Conservation (phyloP, 2,113 vertebrate genomes). For the Pomatostomus ruficeps region DNA sequence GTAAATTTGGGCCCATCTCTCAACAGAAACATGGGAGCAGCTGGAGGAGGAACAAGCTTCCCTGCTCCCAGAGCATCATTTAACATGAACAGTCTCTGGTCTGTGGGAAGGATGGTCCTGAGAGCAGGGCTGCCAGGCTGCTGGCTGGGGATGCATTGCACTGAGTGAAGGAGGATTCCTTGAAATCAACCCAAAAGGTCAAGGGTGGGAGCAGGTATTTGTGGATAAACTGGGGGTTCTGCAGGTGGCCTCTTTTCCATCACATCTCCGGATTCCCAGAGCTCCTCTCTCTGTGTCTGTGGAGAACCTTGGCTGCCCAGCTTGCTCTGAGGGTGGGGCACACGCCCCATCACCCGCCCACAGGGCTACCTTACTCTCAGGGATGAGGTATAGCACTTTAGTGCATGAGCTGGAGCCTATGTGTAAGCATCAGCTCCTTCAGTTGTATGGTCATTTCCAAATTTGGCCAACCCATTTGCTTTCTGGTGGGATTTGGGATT, state of each 20-base stretch:
- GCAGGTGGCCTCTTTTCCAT: neutral
- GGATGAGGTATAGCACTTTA: neutral
- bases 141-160: neutral
- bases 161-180: neutral
- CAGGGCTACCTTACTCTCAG: neutral
- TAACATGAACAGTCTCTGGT: rapidly evolving
- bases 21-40: rapidly evolving
- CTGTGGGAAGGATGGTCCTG: neutral
- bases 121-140: neutral
- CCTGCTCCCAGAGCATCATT: neutral
- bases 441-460: neutral
- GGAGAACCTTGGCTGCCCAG: neutral
- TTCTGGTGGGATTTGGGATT: neutral
- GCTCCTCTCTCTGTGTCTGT: neutral
- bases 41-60: neutral
- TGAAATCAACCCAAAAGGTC: neutral
- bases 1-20: neutral
- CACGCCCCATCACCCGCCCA: rapidly evolving
- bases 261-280: neutral
- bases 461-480: neutral
- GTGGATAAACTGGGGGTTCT: neutral
- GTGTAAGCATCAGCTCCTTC: neutral
- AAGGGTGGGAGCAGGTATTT: neutral
- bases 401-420: rapidly evolving
- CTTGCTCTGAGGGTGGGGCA: neutral